These are phyloP conservation scores for Uloborus plumipes DNA, from an alignment of 2,888 invertebrate species.

Conservation along the genomic window DNA sequence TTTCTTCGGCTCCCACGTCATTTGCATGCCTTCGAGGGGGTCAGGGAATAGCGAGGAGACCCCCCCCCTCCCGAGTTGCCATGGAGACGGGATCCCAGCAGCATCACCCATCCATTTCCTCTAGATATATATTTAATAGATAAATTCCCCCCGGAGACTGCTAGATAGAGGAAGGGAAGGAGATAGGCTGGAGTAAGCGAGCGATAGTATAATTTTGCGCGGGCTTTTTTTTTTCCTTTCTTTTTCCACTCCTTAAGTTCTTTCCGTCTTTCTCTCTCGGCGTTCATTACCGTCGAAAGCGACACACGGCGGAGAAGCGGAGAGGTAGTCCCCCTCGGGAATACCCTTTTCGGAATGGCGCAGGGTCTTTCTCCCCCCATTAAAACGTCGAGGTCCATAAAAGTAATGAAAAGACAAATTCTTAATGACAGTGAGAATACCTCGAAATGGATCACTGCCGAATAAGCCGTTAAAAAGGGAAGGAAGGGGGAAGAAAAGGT, in stretches of 20 bases:
- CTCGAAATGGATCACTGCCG: conserved; percentile 58
- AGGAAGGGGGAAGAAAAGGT: conserved; percentile 18
- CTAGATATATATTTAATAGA: conserved; percentile 65
- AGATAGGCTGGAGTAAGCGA: conserved; percentile 22
- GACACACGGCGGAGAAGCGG: conserved; percentile 34
- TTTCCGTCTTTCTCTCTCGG: conserved; percentile 31
- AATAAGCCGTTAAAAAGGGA: conserved; percentile 52
- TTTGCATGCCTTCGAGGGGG: conserved; percentile 60
- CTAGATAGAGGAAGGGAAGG: conserved; percentile 42
- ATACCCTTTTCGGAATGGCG: conserved; percentile 17
- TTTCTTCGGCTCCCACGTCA: conserved; percentile 62
- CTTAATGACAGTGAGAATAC: conserved; percentile 63
- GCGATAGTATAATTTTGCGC: conserved; percentile 62
- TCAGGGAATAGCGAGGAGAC: background rate
- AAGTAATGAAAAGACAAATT: conserved; percentile 64
- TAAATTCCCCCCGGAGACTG: conserved; percentile 64
- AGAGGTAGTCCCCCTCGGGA: conserved; percentile 21
- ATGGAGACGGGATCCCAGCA: conserved; percentile 59
- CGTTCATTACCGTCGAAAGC: conserved; percentile 57
- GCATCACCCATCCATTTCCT: conserved; percentile 65
- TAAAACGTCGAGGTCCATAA: conserved; percentile 63
- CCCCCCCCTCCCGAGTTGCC: conserved; percentile 26
- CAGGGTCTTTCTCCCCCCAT: conserved; percentile 38
- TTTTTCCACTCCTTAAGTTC: conserved; percentile 42
- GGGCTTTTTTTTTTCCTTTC: conserved; percentile 15